Conservation (phyloP, 2,797 vertebrate genomes). For the Gymnothorax javanicus region DNA sequence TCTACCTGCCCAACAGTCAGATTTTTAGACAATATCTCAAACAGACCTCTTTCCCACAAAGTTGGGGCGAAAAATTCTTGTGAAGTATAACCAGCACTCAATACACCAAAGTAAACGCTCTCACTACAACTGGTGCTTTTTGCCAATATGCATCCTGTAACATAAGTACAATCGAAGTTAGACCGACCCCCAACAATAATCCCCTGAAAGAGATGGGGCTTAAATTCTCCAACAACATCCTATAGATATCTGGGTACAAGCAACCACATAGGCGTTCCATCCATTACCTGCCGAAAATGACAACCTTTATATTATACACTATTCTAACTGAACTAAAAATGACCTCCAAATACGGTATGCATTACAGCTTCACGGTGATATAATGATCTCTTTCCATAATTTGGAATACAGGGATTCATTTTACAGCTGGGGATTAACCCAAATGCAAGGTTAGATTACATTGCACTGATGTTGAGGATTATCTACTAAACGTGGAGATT, state of each 20-base stretch:
- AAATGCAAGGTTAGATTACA: conserved; percentile 16
- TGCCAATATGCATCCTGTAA: background rate
- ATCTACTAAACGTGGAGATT: background rate
- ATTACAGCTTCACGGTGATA: background rate
- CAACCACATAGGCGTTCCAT: background rate
- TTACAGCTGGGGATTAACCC: conserved; percentile 12
- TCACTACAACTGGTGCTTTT: background rate
- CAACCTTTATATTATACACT: background rate
- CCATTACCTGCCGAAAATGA: background rate
- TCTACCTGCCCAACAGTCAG: background rate
- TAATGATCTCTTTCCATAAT: conserved; percentile 1
- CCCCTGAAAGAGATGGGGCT: background rate
- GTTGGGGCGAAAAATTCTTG: background rate
- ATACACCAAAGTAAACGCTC: background rate
- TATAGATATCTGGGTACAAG: background rate
- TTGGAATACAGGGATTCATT: conserved; percentile 7
- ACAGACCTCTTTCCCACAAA: background rate
- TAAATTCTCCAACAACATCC: background rate
- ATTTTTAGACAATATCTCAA: background rate
- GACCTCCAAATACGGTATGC: background rate
- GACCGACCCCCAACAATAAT: background rate
- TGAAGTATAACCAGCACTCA: background rate
- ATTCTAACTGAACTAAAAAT: background rate
- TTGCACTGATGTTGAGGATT: background rate
- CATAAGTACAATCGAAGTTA: background rate